phyloP scores from a whole-genome alignment of 1,140 invertebrate genomes.

The Trachelipus rathkii region DNA sequence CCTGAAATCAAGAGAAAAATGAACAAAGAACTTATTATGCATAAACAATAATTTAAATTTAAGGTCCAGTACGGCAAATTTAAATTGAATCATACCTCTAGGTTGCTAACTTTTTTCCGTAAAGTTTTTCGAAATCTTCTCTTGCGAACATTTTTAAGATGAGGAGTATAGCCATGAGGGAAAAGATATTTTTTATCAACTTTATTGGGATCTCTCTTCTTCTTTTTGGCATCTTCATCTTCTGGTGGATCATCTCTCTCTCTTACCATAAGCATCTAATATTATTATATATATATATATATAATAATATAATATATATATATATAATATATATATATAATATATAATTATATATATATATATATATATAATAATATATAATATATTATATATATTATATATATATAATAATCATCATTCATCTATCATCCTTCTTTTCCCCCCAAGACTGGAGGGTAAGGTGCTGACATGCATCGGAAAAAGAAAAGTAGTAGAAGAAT shows the following conservation, averaged over 20 bases:
- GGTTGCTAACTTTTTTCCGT: constrained; percentile 71
- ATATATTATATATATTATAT: neutral
- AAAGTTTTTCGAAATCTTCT: constrained; percentile 90
- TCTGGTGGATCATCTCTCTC: constrained; percentile 67
- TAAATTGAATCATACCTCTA: neutral
- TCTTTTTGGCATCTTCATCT: constrained; percentile 75
- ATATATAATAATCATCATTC: no score
- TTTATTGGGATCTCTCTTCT: constrained; percentile 83
- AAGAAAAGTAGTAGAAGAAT: no score
- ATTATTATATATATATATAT: constrained; percentile 1
- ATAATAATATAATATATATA: constrained; percentile 11
- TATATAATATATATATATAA: constrained; percentile 20
- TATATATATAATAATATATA: constrained; percentile 6
- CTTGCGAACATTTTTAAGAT: constrained; percentile 89
- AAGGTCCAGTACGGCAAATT: no score
- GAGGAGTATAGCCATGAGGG: constrained; percentile 90
- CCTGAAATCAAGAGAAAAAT: no score
- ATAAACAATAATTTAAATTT: no score
- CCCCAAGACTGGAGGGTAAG: no score
- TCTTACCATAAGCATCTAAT: constrained; percentile 56
- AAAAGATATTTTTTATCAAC: constrained; percentile 91
- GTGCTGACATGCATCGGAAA: no score
- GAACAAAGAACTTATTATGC: no score
- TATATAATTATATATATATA: constrained; percentile 1
- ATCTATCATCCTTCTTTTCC: no score